Base-by-base conservation (phyloP, 2,888 invertebrate species). In the Calameuta idolon region DNA sequence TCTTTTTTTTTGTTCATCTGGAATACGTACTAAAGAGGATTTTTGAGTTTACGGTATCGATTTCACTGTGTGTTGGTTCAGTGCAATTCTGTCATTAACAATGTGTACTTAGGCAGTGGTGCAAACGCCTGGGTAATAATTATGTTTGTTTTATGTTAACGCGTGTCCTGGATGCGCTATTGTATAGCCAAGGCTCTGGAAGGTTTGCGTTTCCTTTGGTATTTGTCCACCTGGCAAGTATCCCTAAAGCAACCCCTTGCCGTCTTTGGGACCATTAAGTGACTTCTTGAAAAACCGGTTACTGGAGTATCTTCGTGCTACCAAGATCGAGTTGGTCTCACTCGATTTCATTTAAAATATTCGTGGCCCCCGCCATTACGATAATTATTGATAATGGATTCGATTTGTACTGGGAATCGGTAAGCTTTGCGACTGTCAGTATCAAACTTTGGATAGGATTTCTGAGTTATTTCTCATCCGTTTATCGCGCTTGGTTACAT, bases 211-310 rank as follows among this genome's bases (percentile, higher is more conserved):
- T 71, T 71, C 71, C 71, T 12, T 71, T 71, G 71, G 71, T 71
- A 34, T 71, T 71, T 71, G 71, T 71, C 71, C 71, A 71, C 71
- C 71, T 71, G 71, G 71, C 71, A 71, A 71, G 71, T 71, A 34
- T 71, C 31, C 23, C 55, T 31, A 34, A 71, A 34, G 31, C 71
- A 71, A 71, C 71, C 71, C 71, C 71, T 34, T 71, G 33, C 71
- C 71, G 55, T 55, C 55, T 34, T 15, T 31, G 12, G 71, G 71
- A 12, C 33, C 34, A 71, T 71, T 55, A 55, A 9, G 55, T 9
- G 55, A 55, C 55, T 55, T 55, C 55, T 55, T 55, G 55, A 55
- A 55, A 55, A 55, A 55, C 55, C 55, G 55, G 55, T 55, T 55
- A 55, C 23, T 9, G 23, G 23, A 55, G 55, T 55, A 55, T 5